These are phyloP conservation scores for Sphenodon punctatus DNA, from an alignment of 2,797 vertebrate genomes.

Conservation along the genomic window DNA sequence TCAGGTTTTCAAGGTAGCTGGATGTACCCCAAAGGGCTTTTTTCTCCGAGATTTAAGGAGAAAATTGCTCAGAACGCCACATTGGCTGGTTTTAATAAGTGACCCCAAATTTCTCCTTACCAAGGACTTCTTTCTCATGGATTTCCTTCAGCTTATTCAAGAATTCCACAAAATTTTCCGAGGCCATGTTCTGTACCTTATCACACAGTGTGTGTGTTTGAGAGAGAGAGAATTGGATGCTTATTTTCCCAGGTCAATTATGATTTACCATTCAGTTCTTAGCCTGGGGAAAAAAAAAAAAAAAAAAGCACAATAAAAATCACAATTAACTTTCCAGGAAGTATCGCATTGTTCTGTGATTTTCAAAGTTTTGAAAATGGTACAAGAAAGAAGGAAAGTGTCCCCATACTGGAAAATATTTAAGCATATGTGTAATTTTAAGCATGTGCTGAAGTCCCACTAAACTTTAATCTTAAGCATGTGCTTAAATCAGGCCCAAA, in stretches of 20 bases:
- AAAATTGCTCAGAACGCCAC: too few relatives aligned
- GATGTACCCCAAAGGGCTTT: not conserved
- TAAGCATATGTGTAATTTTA: too few relatives aligned
- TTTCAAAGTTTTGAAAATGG: too few relatives aligned
- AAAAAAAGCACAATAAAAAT: not conserved
- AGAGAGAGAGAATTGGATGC: not conserved
- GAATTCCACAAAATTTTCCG: slow-evolving; percentile 85
- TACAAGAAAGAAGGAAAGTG: too few relatives aligned
- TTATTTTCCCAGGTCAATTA: fast-evolving
- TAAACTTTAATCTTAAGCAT: too few relatives aligned
- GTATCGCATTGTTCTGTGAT: too few relatives aligned
- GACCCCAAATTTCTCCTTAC: slow-evolving; percentile 32
- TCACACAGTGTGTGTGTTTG: fast-evolving
- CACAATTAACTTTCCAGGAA: not conserved
- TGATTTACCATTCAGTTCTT: not conserved
- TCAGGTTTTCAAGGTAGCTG: not conserved
- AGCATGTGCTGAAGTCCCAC: too few relatives aligned
- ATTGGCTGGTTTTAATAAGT: not conserved
- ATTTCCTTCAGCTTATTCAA: slow-evolving; percentile 87
- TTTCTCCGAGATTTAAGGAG: not conserved
- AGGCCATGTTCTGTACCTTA: slow-evolving; percentile 46
- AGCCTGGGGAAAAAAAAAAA: not conserved
- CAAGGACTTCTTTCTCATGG: slow-evolving; percentile 88
- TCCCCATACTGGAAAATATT: too few relatives aligned
- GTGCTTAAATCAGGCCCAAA: too few relatives aligned